Conservation (phyloP, 2,888 invertebrate species). For the Andrena chrysosceles region DNA sequence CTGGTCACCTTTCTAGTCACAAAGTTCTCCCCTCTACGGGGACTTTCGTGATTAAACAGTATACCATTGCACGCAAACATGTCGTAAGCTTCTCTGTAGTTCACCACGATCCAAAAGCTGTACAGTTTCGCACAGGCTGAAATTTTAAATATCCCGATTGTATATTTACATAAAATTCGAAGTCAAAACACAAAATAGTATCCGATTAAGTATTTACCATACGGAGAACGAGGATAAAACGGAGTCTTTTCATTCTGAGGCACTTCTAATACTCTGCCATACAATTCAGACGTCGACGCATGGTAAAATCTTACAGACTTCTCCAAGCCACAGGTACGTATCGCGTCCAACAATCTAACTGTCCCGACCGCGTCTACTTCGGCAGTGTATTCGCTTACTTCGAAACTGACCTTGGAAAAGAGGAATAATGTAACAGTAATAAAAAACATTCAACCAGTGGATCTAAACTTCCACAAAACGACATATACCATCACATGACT, state of each 20-base stretch:
- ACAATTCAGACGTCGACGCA: slow-evolving; percentile 97
- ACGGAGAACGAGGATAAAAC: slow-evolving; percentile 98
- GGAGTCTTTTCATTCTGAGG: slow-evolving; percentile 98
- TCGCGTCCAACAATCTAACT: slow-evolving; percentile 95
- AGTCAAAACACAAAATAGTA: neutral
- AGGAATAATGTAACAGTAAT: neutral
- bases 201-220: slow-evolving; percentile 88
- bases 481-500: slow-evolving; percentile 96
- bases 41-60: slow-evolving; percentile 98
- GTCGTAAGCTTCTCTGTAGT: slow-evolving; percentile 97
- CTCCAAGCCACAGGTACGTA: slow-evolving; percentile 94
- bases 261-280: slow-evolving; percentile 96
- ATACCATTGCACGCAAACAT: slow-evolving; percentile 99
- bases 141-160: slow-evolving; percentile 59
- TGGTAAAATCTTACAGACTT: slow-evolving; percentile 95
- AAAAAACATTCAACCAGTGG: too few relatives aligned
- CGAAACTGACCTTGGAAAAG: slow-evolving; percentile 93
- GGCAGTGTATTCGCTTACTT: slow-evolving; percentile 99
- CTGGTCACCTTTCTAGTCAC: slow-evolving; percentile 99
- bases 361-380: slow-evolving; percentile 99
- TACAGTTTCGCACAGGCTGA: slow-evolving; percentile 97
- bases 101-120: slow-evolving; percentile 98
- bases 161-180: neutral
- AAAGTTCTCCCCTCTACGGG: slow-evolving; percentile 98
- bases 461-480: neutral